Evolutionary conservation across 2,797 vertebrate genomes (phyloP).

Genomic region (Lacerta bilineata): DNA sequence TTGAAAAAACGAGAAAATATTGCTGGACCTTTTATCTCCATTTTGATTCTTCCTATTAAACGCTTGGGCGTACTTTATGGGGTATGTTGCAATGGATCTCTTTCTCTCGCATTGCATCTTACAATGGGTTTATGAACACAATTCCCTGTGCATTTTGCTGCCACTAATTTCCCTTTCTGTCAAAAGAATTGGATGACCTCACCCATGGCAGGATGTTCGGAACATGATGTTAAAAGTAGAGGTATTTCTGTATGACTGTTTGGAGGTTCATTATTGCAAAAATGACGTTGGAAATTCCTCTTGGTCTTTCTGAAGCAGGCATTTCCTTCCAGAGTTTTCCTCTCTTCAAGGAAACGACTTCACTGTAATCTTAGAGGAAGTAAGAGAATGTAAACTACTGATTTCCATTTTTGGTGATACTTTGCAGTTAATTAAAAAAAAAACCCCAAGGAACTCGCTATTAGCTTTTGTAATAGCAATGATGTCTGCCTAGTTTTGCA

Average conservation of each 20-base stretch:
- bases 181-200: constrained; percentile 28
- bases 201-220: constrained; percentile 7
- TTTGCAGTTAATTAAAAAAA: background rate
- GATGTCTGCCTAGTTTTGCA: background rate
- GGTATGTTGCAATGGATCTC: background rate
- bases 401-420: constrained; percentile 8
- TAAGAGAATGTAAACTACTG: background rate
- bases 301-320: background rate
- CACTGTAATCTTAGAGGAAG: constrained; percentile 1
- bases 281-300: background rate
- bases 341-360: constrained; percentile 2
- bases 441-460: background rate
- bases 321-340: constrained; percentile 32
- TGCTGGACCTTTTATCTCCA: background rate
- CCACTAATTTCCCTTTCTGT: constrained; percentile 21
- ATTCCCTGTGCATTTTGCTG: constrained; percentile 20
- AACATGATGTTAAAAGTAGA: constrained; percentile 32
- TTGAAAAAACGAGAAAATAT: constrained; percentile 17
- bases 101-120: constrained; percentile 2
- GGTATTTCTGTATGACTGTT: constrained; percentile 20
- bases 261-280: constrained; percentile 7
- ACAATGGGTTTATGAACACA: constrained; percentile 5
- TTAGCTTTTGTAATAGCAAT: background rate
- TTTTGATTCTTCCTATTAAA: constrained; percentile 24
- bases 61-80: background rate